phyloP scores from a whole-genome alignment of 2,113 vertebrate species.

The Malurus alboscapulatus region DNA sequence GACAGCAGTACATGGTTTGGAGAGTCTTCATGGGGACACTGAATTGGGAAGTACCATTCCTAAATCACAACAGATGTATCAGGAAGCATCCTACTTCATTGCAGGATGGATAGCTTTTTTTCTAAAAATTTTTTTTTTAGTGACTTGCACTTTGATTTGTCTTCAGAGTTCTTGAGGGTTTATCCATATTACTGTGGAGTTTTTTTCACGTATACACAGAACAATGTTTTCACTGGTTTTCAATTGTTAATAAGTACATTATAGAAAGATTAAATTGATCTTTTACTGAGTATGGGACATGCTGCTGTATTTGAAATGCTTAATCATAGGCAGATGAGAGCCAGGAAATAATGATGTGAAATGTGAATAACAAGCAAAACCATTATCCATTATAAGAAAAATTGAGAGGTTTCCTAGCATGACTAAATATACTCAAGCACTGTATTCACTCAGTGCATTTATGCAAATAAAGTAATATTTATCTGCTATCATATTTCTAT shows the following conservation, averaged over 20 bases:
- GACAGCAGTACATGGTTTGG: background rate
- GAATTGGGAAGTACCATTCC: background rate
- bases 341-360: background rate
- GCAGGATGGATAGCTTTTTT: rapidly evolving
- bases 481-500: background rate
- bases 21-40: background rate
- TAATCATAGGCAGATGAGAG: background rate
- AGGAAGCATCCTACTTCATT: background rate
- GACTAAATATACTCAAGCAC: background rate
- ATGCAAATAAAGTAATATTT: constrained; percentile 19
- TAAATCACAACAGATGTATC: background rate
- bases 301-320: background rate
- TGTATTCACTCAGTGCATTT: background rate
- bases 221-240: background rate
- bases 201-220: background rate
- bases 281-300: background rate
- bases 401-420: background rate
- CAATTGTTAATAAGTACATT: background rate
- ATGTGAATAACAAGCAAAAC: background rate
- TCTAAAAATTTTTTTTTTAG: background rate
- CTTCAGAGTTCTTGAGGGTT: background rate
- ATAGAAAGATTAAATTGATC: background rate
- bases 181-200: background rate
- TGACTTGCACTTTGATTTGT: background rate
- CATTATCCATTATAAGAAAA: background rate